Conservation (phyloP, 2,113 vertebrate species). For the Galemys pyrenaicus region DNA sequence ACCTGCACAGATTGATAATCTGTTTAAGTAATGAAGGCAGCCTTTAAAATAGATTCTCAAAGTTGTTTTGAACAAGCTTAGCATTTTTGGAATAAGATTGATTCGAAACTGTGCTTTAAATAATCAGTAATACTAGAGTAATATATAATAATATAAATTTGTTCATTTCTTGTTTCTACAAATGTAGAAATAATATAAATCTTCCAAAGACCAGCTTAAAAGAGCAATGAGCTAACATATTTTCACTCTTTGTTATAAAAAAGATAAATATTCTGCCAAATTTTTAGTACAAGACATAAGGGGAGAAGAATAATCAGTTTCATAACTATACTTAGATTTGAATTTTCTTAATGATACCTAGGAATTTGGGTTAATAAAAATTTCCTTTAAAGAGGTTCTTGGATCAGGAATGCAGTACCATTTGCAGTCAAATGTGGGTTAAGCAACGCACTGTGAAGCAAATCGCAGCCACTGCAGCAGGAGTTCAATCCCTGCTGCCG, state of each 20-base stretch:
- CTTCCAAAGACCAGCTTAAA: not conserved
- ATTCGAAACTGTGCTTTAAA: constrained; percentile 33
- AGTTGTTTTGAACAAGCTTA: not conserved
- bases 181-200: constrained; percentile 27
- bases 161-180: not conserved
- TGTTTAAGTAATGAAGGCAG: not conserved
- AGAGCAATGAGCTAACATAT: not conserved
- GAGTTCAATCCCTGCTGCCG: no score
- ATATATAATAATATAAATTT: not conserved
- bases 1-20: not conserved
- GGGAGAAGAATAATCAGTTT: not conserved
- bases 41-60: constrained; percentile 6
- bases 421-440: constrained; percentile 92
- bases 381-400: constrained; percentile 95
- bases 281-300: not conserved
- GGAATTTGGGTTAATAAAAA: not conserved
- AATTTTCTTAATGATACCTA: not conserved
- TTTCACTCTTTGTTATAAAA: constrained; percentile 10
- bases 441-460: no score
- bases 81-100: not conserved
- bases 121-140: not conserved
- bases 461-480: no score
- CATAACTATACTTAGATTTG: not conserved
- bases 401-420: constrained; percentile 98
- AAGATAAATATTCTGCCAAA: not conserved